Percentiles rank a stretch among this genome's conserved stretches.
These are phyloP conservation scores for Marronus borbonicus DNA, from an alignment of 2,888 invertebrate species.

Conservation along the genomic window DNA sequence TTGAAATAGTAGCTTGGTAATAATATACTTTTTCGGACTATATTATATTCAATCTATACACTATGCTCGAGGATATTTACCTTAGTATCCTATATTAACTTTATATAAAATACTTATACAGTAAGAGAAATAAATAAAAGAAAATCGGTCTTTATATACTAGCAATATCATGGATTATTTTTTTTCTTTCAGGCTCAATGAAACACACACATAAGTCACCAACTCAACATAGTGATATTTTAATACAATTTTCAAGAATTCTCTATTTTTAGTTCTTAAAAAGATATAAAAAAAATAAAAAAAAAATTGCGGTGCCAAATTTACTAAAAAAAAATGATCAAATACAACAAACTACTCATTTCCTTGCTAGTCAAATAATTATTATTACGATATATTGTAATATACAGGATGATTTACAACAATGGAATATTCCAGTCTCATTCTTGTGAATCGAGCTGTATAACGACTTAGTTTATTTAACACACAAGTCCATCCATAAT, in stretches of 20 bases:
- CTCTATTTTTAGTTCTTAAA: conserved; percentile 58
- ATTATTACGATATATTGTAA: conserved; percentile 1
- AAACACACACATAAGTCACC: conserved; percentile 68
- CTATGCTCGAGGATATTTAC: conserved; percentile 57
- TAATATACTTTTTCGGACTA: conserved; percentile 20
- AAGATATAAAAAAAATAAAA: conserved; percentile 2
- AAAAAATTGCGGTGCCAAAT: conserved; percentile 67
- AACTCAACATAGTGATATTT: conserved; percentile 68
- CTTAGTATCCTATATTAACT: conserved; percentile 46
- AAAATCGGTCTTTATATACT: not conserved
- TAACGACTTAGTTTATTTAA: not conserved
- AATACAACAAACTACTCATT: conserved; percentile 10
- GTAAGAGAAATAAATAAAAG: conserved; percentile 37
- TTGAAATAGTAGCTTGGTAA: conserved; percentile 54
- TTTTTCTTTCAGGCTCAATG: conserved; percentile 71
- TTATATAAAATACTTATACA: conserved; percentile 16
- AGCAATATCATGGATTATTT: conserved; percentile 62
- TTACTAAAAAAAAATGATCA: conserved; percentile 17
- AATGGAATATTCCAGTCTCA: not conserved
- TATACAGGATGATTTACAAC: not conserved
- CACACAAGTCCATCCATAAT: conserved; percentile 60
- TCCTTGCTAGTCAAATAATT: not conserved
- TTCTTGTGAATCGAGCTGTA: not conserved
- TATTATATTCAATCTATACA: conserved; percentile 48
- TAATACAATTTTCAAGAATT: conserved; percentile 64